Conservation (phyloP, 2,888 invertebrate genomes). For the Suillia variegata region DNA sequence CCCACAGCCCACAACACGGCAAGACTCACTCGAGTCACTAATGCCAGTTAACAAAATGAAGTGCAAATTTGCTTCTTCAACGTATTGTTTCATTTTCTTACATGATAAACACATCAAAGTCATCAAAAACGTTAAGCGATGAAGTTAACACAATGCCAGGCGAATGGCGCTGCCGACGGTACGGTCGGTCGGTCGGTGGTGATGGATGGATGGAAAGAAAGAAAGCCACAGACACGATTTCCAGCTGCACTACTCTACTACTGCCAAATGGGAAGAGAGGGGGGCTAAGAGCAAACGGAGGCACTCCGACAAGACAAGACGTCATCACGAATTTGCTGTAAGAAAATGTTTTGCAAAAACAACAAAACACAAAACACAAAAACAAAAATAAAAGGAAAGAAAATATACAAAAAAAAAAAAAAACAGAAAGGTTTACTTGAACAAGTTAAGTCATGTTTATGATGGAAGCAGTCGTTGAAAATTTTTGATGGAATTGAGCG, state of each 20-base stretch:
- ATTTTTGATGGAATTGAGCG: not conserved
- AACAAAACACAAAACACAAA: slow-evolving; percentile 2
- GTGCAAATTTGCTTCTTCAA: slow-evolving; percentile 23
- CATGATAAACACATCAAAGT: slow-evolving; percentile 31
- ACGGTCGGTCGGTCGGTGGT: not conserved
- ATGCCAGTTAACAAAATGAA: slow-evolving; percentile 18
- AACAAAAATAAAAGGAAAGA: not conserved
- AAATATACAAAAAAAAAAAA: no score
- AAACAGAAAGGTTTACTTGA: not conserved
- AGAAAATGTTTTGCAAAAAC: slow-evolving; percentile 3
- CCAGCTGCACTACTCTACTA: no score
- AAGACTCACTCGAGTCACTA: not conserved
- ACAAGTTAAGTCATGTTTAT: slow-evolving; percentile 17
- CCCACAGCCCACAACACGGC: not conserved
- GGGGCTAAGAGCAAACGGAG: not conserved
- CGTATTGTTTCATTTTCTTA: slow-evolving; percentile 20
- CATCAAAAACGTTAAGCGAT: slow-evolving; percentile 29
- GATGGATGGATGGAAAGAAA: slow-evolving; percentile 4
- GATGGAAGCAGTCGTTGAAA: not conserved
- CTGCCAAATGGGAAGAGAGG: not conserved
- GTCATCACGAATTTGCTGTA: slow-evolving; percentile 27
- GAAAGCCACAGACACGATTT: slow-evolving; percentile 20
- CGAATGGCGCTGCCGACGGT: not conserved
- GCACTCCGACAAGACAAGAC: slow-evolving; percentile 3
- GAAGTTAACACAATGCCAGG: slow-evolving; percentile 27